Evolutionary conservation across 1,140 invertebrate genomes (phyloP), one percentile per base, ranked within the genome.

Genomic region (Achatina immaculata): DNA sequence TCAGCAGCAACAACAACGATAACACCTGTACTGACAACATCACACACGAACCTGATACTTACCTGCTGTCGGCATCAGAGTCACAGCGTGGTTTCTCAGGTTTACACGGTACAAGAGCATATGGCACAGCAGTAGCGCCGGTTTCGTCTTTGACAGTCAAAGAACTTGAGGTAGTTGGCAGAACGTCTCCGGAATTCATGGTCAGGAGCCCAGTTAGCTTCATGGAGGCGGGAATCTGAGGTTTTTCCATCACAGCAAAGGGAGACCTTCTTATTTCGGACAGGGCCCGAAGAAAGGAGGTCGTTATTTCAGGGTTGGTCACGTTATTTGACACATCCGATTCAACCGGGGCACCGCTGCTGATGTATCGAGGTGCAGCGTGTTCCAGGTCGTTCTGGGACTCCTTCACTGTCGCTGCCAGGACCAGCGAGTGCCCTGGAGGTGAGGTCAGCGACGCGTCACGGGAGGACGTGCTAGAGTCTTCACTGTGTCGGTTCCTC

Each of bases 251-350:
- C 72, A 74, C 19, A 14, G 45, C 2, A 9, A 45, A 31, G 42
- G 6, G 3, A 45, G 43, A 51, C 3, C 45, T 6, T 2, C 2
- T 36, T 2, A 24, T 43, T 1, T 36, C 42, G 2, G 72, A 48
- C 21, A 36, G n/a, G 48, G 31, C n/a, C 19, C 72, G 43, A 7
- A 51, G 72, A 21, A 74, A 43, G 16, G 72, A 74, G 31, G n/a
- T 74, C 1, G 43, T 21, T 3, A 43, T 1, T 36, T 31, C 42
- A 19, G 72, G 72, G n/a, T 19, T 74, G 6, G 43, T 74, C 45
- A 74, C 43, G 45, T 74, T 74, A 24, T 71, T 40, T 9, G 68
- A 71, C 4, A 40, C 68, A 42, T 71, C 68, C 16, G 68, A 71
- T 9, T 71, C 42, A 9, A 28, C 38, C 1, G 36, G 1, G 6